These are phyloP conservation scores for Microdon myrmicae DNA, from an alignment of 2,888 invertebrate species.

Conservation along the genomic window DNA sequence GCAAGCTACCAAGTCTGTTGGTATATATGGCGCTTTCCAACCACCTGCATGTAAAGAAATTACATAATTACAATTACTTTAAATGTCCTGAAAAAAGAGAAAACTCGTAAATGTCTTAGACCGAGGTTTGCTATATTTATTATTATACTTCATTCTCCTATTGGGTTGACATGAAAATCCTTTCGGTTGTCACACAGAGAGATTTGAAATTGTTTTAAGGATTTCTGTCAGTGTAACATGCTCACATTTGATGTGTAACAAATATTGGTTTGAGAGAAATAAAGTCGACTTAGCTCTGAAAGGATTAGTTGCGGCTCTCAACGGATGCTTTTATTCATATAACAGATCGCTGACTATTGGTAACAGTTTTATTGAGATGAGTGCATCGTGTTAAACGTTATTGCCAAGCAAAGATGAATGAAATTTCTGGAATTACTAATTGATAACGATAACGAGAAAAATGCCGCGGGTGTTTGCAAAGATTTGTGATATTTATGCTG, in stretches of 20 bases:
- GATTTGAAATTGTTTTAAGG: too few species aligned
- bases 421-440: too few species aligned
- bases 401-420: too few species aligned
- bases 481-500: too few species aligned
- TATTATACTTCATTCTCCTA: background rate
- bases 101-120: background rate
- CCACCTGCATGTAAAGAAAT: slow-evolving; percentile 54
- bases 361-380: too few species aligned
- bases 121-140: too few species aligned
- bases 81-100: background rate
- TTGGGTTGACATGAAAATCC: background rate
- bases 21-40: slow-evolving; percentile 63
- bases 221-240: background rate
- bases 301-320: too few species aligned
- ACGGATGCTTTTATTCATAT: too few species aligned
- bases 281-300: background rate
- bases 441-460: too few species aligned
- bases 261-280: background rate
- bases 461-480: too few species aligned
- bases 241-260: background rate
- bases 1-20: slow-evolving; percentile 61
- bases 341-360: too few species aligned
- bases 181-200: slow-evolving; percentile 1
- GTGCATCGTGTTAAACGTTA: too few species aligned
- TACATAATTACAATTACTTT: background rate